These are phyloP conservation scores for Scomber japonicus DNA, from an alignment of 2,113 vertebrate species.

Conservation along the genomic window DNA sequence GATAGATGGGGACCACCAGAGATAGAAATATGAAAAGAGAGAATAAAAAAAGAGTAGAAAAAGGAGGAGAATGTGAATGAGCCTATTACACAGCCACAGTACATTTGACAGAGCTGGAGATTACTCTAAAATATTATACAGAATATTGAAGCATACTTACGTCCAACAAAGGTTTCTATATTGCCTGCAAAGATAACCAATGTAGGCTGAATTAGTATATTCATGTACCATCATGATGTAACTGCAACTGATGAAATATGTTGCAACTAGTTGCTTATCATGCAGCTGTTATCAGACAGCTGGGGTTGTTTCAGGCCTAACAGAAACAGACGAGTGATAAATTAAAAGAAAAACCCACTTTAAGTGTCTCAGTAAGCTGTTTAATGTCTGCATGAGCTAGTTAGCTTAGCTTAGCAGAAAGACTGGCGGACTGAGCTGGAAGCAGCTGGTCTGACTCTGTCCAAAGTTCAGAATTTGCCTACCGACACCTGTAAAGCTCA, in stretches of 20 bases:
- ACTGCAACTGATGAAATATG: conserved; percentile 53
- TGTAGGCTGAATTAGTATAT: conserved; percentile 40
- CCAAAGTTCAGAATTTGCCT: no score
- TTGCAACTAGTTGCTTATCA: conserved; percentile 28
- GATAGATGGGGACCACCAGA: not conserved
- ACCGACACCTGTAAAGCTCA: no score
- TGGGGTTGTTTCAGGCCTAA: not conserved
- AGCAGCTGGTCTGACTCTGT: no score
- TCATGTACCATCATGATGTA: conserved; percentile 50
- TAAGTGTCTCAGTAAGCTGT: not conserved
- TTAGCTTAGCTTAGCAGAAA: no score
- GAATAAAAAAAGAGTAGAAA: not conserved
- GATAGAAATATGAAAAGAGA: not conserved
- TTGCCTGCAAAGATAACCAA: conserved; percentile 48
- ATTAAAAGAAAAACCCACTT: not conserved
- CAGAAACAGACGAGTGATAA: not conserved
- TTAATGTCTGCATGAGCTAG: no score
- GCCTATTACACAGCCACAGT: not conserved
- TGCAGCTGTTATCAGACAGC: conserved; percentile 14
- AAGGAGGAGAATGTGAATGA: not conserved
- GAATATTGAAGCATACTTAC: conserved; percentile 30
- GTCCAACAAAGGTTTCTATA: conserved; percentile 63
- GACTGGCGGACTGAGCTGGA: no score
- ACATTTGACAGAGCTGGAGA: not conserved
- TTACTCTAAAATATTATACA: not conserved